A percentile compares a stretch with the other conserved stretches of the same genome.
phyloP scores from a whole-genome alignment of 2,797 vertebrate species.

The Heliangelus exortis region DNA sequence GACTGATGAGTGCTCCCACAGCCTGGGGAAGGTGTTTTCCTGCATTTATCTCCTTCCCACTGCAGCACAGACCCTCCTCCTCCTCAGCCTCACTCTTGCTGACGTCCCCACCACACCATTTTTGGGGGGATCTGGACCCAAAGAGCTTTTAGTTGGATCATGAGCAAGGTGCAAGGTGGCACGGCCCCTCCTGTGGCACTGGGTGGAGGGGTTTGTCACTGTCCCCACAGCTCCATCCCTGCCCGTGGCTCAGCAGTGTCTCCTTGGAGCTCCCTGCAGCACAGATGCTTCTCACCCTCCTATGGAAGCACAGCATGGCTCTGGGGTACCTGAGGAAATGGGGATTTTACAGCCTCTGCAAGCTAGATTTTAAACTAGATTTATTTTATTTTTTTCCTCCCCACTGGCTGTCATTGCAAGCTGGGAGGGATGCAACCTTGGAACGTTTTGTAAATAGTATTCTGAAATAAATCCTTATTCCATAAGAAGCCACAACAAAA shows the following conservation, averaged over 20 bases:
- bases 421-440: background rate
- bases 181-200: background rate
- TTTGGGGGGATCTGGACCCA: fast-evolving
- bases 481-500: background rate
- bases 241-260: background rate
- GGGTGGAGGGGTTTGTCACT: background rate
- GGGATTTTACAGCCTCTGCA: background rate
- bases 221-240: fast-evolving
- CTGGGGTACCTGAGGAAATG: background rate
- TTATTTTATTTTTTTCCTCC: background rate
- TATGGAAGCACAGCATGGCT: fast-evolving
- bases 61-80: background rate
- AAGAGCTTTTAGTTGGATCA: fast-evolving
- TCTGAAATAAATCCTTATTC: background rate
- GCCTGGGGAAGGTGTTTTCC: background rate
- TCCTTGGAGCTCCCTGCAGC: fast-evolving
- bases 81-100: background rate
- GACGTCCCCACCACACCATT: fast-evolving
- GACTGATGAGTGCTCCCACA: background rate
- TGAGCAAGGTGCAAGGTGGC: fast-evolving
- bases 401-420: background rate
- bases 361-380: background rate
- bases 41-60: background rate
- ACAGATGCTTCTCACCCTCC: fast-evolving
- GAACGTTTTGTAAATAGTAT: background rate